phyloP scores from a whole-genome alignment of 1,140 invertebrate genomes.

The Nephila pilipes region DNA sequence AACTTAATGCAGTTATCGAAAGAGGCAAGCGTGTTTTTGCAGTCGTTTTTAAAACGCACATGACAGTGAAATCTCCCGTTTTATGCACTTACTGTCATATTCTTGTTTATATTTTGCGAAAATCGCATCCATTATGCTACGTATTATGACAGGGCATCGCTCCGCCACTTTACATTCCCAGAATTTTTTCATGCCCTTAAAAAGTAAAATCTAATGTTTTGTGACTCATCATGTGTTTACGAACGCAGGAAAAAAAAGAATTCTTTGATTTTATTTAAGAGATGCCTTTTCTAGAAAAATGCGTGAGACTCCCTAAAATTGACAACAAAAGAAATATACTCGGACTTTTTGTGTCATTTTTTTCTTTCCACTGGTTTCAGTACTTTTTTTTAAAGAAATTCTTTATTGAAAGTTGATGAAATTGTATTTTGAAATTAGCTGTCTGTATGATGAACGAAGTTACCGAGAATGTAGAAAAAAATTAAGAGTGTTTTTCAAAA shows the following conservation, averaged over 20 bases:
- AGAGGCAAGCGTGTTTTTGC: slow-evolving; percentile 46
- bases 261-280: slow-evolving; percentile 54
- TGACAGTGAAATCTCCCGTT: slow-evolving; percentile 75
- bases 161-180: slow-evolving; percentile 29
- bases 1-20: slow-evolving; percentile 64
- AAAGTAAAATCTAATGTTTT: slow-evolving; percentile 68
- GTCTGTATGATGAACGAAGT: too few relatives aligned
- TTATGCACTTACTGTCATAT: slow-evolving; percentile 74
- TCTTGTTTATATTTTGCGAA: slow-evolving; percentile 63
- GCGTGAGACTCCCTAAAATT: not conserved
- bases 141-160: slow-evolving; percentile 68
- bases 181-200: slow-evolving; percentile 40
- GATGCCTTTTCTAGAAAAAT: slow-evolving; percentile 29
- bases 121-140: slow-evolving; percentile 70
- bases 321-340: slow-evolving; percentile 36
- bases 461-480: too few relatives aligned
- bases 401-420: not conserved
- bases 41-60: slow-evolving; percentile 61
- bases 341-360: too few relatives aligned
- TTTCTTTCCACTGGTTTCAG: not conserved
- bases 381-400: not conserved
- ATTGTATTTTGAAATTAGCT: not conserved
- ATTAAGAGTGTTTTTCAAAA: too few relatives aligned
- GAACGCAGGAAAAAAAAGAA: not conserved
- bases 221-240: slow-evolving; percentile 59